phyloP scores from a whole-genome alignment of 2,797 vertebrate genomes.

The Lagorchestes hirsutus region DNA sequence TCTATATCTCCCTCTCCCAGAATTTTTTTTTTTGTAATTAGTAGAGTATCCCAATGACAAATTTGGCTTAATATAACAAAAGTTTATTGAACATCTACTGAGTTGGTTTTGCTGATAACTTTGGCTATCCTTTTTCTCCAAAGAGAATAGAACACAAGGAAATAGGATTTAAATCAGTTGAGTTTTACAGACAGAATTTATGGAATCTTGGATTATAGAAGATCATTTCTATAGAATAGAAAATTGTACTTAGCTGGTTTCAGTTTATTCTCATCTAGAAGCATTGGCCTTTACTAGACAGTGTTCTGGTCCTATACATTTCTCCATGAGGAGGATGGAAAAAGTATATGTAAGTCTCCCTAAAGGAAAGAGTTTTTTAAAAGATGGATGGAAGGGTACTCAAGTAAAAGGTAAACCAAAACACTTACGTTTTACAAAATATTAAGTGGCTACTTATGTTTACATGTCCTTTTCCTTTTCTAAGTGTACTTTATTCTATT shows the following conservation, averaged over 20 bases:
- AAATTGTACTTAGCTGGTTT: too few species aligned
- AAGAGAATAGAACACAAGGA: too few species aligned
- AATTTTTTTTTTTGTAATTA: not conserved
- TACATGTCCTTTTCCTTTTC: not conserved
- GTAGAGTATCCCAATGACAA: not conserved
- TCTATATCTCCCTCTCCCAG: not conserved
- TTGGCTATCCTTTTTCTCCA: too few species aligned
- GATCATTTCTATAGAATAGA: too few species aligned
- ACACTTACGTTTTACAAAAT: not conserved
- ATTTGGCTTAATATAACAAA: not conserved
- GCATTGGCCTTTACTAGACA: too few species aligned
- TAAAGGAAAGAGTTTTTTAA: not conserved
- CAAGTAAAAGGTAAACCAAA: too few species aligned
- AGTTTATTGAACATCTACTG: not conserved
- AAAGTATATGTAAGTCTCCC: not conserved
- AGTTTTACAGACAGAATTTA: too few species aligned
- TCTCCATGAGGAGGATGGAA: too few species aligned
- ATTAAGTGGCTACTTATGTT: not conserved
- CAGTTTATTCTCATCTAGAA: too few species aligned
- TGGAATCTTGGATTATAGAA: too few species aligned
- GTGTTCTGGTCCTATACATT: too few species aligned
- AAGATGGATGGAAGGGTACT: not conserved
- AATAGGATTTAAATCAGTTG: too few species aligned
- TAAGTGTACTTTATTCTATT: not conserved
- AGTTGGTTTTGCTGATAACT: not conserved